phyloP scores from a whole-genome alignment of 2,888 invertebrate species.

The Tupiocoris notatus region DNA sequence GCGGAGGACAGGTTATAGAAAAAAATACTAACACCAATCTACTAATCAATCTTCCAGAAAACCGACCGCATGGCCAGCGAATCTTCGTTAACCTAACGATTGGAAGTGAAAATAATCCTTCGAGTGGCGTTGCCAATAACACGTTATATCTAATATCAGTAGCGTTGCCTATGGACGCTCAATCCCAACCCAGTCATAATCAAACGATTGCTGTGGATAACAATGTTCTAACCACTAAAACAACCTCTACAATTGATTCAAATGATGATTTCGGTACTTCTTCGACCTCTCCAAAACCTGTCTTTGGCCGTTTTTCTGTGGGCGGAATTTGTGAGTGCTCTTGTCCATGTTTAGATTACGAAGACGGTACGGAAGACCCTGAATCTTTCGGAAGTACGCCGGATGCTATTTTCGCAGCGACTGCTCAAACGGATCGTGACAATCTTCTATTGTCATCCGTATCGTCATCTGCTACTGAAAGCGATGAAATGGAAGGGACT shows the following conservation, averaged over 20 bases:
- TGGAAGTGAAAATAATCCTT: slow-evolving; percentile 59
- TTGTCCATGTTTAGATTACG: slow-evolving; percentile 60
- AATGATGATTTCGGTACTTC: not conserved
- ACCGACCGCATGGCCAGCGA: slow-evolving; percentile 57
- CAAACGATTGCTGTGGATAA: slow-evolving; percentile 11
- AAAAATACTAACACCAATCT: slow-evolving; percentile 3
- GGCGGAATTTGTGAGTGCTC: slow-evolving; percentile 73
- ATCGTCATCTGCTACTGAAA: not conserved
- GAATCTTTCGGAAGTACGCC: not conserved
- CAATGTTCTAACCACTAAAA: slow-evolving; percentile 21
- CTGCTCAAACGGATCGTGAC: not conserved
- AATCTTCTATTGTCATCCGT: not conserved
- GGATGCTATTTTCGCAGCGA: not conserved
- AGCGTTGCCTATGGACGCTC: slow-evolving; percentile 66
- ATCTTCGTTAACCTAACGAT: slow-evolving; percentile 81
- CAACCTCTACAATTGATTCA: slow-evolving; percentile 2
- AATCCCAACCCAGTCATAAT: slow-evolving; percentile 9
- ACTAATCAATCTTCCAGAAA: slow-evolving; percentile 4
- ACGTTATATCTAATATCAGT: slow-evolving; percentile 77
- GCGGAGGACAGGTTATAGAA: not conserved
- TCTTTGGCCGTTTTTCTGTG: slow-evolving; percentile 47
- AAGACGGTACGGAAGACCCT: not conserved
- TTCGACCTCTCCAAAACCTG: slow-evolving; percentile 25
- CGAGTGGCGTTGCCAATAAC: slow-evolving; percentile 57
- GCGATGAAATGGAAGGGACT: not conserved